phyloP scores from a whole-genome alignment of 2,888 invertebrate species.

The Amphipyra tragopoginis region DNA sequence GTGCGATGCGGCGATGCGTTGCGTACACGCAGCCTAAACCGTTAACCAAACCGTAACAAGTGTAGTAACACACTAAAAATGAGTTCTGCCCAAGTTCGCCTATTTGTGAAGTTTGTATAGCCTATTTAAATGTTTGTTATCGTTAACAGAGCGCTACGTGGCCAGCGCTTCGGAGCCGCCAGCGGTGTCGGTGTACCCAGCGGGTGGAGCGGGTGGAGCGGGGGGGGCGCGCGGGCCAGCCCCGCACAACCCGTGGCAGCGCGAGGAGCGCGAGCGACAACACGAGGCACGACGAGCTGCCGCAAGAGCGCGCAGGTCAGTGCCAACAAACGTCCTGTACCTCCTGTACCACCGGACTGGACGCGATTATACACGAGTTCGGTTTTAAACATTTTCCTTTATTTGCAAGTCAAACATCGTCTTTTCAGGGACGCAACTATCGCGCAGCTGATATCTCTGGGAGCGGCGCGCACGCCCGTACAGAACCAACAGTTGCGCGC shows the following conservation, averaged over 20 bases:
- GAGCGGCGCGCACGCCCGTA: constrained; percentile 91
- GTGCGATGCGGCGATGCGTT: no score
- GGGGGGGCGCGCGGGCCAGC: constrained; percentile 46
- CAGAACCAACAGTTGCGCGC: constrained; percentile 97
- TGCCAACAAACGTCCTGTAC: no score
- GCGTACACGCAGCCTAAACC: no score
- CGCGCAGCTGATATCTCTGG: constrained; percentile 92
- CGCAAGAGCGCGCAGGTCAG: constrained; percentile 74
- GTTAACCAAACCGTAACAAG: no score
- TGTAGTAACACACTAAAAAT: no score
- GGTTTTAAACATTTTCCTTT: no score
- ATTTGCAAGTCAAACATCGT: background rate
- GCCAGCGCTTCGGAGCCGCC: constrained; percentile 94
- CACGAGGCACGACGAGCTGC: constrained; percentile 77
- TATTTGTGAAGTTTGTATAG: no score
- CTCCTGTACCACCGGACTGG: no score
- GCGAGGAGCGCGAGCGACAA: constrained; percentile 96
- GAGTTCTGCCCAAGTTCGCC: no score
- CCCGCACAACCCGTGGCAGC: constrained; percentile 96
- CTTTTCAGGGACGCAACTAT: constrained; percentile 95
- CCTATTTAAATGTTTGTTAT: background rate
- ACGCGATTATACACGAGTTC: no score
- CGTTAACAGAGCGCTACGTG: constrained; percentile 88
- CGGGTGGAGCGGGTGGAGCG: constrained; percentile 72
- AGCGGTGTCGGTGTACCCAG: constrained; percentile 92